A percentile compares a stretch with the other conserved stretches of the same genome.
Conservation (phyloP, 2,888 invertebrate genomes). For the Cabera pusaria region DNA sequence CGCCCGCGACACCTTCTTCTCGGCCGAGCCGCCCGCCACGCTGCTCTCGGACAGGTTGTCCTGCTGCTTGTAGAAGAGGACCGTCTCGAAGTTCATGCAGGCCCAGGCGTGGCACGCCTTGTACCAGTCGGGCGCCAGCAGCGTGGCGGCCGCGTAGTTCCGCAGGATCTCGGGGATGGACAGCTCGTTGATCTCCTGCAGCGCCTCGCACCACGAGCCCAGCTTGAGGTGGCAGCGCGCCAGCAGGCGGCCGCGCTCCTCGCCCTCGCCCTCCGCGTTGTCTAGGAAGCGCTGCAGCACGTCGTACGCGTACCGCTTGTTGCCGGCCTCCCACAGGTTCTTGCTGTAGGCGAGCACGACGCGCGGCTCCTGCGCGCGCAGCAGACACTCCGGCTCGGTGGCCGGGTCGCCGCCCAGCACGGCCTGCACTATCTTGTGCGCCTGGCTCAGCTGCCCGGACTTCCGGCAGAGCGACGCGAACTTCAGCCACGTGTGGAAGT, state of each 20-base stretch:
- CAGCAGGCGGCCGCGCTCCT: slow-evolving; percentile 82
- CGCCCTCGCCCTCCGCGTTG: slow-evolving; percentile 72
- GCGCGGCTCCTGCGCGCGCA: slow-evolving; percentile 91
- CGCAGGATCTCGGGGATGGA: slow-evolving; percentile 89
- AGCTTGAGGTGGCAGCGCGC: slow-evolving; percentile 96
- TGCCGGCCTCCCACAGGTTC: slow-evolving; percentile 95
- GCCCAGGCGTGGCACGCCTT: slow-evolving; percentile 99
- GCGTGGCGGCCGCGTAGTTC: slow-evolving; percentile 92
- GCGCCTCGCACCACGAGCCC: slow-evolving; percentile 96
- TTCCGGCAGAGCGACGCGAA: slow-evolving; percentile 98
- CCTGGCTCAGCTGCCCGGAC: slow-evolving; percentile 92
- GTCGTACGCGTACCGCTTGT: slow-evolving; percentile 89
- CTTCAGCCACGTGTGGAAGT: slow-evolving; percentile 97
- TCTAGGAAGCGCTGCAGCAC: slow-evolving; percentile 91
- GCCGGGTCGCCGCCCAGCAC: slow-evolving; percentile 92
- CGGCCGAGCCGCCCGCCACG: slow-evolving; percentile 66
- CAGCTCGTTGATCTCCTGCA: slow-evolving; percentile 91
- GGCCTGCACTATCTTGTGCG: slow-evolving; percentile 96
- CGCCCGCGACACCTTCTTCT: slow-evolving; percentile 68
- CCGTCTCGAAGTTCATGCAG: slow-evolving; percentile 98
- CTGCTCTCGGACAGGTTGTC: slow-evolving; percentile 74
- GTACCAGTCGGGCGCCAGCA: slow-evolving; percentile 95
- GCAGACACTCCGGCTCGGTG: slow-evolving; percentile 84
- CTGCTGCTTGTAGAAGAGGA: slow-evolving; percentile 84
- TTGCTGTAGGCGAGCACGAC: slow-evolving; percentile 98